phyloP scores from a whole-genome alignment of 2,888 invertebrate species.

The Drosophila mimetica region DNA sequence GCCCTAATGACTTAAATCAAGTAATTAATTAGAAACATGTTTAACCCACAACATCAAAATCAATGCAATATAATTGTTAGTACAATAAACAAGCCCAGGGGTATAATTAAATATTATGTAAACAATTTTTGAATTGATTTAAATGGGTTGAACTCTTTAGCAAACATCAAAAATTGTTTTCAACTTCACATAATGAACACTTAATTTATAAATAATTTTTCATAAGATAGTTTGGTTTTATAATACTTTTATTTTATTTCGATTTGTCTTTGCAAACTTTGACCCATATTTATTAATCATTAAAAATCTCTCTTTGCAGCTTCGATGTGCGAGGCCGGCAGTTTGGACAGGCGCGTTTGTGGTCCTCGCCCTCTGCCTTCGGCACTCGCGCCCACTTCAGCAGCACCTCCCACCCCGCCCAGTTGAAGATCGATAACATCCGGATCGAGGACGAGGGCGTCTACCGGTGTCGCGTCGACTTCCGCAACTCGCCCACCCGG shows the following conservation, averaged over 20 bases:
- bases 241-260: too few relatives aligned
- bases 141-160: neutral
- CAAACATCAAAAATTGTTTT: too few relatives aligned
- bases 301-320: conserved; percentile 83
- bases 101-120: neutral
- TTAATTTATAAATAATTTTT: too few relatives aligned
- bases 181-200: too few relatives aligned
- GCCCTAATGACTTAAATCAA: neutral
- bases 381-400: conserved; percentile 94
- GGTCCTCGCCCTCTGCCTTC: conserved; percentile 91
- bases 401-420: conserved; percentile 91
- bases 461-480: conserved; percentile 90
- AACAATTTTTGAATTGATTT: conserved; percentile 1
- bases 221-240: too few relatives aligned
- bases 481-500: conserved; percentile 89
- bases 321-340: conserved; percentile 91
- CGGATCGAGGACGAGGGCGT: conserved; percentile 88
- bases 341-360: conserved; percentile 91
- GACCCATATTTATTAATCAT: too few relatives aligned
- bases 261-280: too few relatives aligned
- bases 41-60: neutral
- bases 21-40: neutral
- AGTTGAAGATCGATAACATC: conserved; percentile 88
- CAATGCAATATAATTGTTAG: neutral
- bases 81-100: neutral